phyloP scores from a whole-genome alignment of 2,888 invertebrate genomes.

The Lagria hirta region DNA sequence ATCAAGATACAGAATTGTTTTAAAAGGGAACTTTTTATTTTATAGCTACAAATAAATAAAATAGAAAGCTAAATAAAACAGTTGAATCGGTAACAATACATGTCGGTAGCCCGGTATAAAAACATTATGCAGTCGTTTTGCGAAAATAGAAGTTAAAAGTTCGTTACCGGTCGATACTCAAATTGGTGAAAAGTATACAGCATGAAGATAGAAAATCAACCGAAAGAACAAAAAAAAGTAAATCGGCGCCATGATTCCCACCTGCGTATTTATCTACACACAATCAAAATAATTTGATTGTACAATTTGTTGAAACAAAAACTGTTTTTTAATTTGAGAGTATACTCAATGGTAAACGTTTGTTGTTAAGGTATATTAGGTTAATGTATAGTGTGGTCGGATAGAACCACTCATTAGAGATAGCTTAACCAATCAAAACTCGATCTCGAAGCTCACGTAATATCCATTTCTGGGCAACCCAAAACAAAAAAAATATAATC shows the following conservation, averaged over 20 bases:
- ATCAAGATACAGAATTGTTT: too few relatives aligned
- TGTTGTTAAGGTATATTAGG: conserved; percentile 41
- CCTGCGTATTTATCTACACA: conserved; percentile 25
- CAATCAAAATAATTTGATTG: conserved; percentile 32
- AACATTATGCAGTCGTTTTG: too few relatives aligned
- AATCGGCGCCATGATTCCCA: conserved; percentile 31
- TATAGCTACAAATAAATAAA: too few relatives aligned
- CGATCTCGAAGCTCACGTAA: conserved; percentile 43
- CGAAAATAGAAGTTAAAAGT: too few relatives aligned
- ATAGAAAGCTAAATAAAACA: too few relatives aligned
- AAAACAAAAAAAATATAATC: too few relatives aligned
- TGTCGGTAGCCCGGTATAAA: too few relatives aligned
- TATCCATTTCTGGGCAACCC: conserved; percentile 29
- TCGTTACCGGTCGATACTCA: too few relatives aligned
- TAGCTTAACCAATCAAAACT: conserved; percentile 42
- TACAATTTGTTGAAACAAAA: conserved; percentile 41
- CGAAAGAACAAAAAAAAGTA: conserved; percentile 9
- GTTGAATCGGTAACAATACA: too few relatives aligned
- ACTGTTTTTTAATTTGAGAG: conserved; percentile 42
- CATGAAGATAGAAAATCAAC: too few relatives aligned
- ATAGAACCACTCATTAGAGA: conserved; percentile 41
- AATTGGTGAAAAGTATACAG: too few relatives aligned
- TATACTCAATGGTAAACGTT: conserved; percentile 39
- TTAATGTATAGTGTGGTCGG: conserved; percentile 47
- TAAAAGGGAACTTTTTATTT: too few relatives aligned